Base-by-base conservation (phyloP, 2,888 invertebrate genomes). In the Cataglyphis cursor region DNA sequence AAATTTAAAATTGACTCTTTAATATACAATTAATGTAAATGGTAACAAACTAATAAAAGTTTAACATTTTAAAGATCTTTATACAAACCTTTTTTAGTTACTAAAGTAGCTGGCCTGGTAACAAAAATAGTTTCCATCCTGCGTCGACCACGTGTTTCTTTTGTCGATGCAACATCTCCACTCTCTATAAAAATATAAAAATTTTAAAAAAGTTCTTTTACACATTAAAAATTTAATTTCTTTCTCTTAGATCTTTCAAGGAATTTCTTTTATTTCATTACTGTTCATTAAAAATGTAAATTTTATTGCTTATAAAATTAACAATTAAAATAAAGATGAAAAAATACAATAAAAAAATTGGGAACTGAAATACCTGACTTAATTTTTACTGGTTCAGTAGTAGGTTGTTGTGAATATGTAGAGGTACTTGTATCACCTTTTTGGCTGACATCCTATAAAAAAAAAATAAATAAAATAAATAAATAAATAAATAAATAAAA, bases 11-110 rank as follows among this genome's bases (percentile, higher is more conserved):
- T 51, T n/a, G n/a, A 0, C 8, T 51, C 51, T 51, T 51, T 6
- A 51, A 48, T 48, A 18, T 48, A 48, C 18, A 48, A 51, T 51
- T 51, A n/a, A n/a, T 51, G 5, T 51, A 51, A n/a, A 44, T 44
- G 3, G 12, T 51, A 51, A 41, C 41, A 12, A n/a, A n/a, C 2
- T 44, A 18, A 44, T 44, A 44, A 44, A 51, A 51, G n/a, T 8
- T 48, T 6, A 48, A 1, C 8, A 2, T n/a, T 48, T 51, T 31
- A 41, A 48, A n/a, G 6, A 51, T 6, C 21, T 54, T n/a, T 57
- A 28, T 68, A 68, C 57, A 18, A 4, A 78, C 76, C 76, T 68
- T 41, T 21, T 44, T 78, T 78, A 68, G 6, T 41, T 28, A 10
- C 15, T n/a, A 78, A 78, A 18, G 8, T n/a, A 24, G 18, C 21